A percentile compares a stretch with the other conserved stretches of the same genome.
Evolutionary conservation across 2,888 invertebrate genomes (phyloP).

Genomic region (Spisula solida): DNA sequence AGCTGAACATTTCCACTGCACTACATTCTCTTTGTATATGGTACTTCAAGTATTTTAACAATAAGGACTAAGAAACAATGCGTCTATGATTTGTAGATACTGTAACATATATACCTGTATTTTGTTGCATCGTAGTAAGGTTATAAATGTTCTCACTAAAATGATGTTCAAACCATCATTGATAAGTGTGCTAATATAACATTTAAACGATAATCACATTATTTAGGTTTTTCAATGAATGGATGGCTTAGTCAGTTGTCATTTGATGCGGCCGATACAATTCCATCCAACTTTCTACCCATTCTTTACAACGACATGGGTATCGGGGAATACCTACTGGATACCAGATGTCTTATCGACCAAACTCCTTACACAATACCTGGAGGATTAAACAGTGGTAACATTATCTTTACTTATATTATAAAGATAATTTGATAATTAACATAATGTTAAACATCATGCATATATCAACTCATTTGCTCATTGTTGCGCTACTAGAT

Average conservation of each 20-base stretch:
- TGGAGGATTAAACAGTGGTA: slow-evolving; percentile 68
- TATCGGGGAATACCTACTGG: slow-evolving; percentile 56
- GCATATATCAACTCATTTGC: no score
- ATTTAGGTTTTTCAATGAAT: slow-evolving; percentile 33
- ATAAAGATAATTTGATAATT: not conserved
- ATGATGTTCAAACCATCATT: no score
- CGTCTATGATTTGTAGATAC: no score
- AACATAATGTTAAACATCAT: no score
- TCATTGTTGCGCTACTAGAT: no score
- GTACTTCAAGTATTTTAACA: no score
- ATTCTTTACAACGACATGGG: slow-evolving; percentile 61
- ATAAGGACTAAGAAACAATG: no score
- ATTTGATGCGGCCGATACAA: not conserved
- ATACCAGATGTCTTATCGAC: slow-evolving; percentile 53
- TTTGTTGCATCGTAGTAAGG: no score
- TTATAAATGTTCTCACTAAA: no score
- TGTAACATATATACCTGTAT: no score
- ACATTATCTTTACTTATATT: not conserved
- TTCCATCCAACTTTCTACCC: slow-evolving; percentile 58
- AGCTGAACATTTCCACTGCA: no score
- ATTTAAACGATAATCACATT: not conserved
- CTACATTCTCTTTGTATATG: no score
- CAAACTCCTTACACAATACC: slow-evolving; percentile 53
- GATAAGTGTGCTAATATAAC: not conserved
- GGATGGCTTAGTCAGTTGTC: slow-evolving; percentile 5